Percentiles rank a stretch among this genome's conserved stretches.
phyloP scores from a whole-genome alignment of 2,113 vertebrate genomes.

The Oryzias celebensis region DNA sequence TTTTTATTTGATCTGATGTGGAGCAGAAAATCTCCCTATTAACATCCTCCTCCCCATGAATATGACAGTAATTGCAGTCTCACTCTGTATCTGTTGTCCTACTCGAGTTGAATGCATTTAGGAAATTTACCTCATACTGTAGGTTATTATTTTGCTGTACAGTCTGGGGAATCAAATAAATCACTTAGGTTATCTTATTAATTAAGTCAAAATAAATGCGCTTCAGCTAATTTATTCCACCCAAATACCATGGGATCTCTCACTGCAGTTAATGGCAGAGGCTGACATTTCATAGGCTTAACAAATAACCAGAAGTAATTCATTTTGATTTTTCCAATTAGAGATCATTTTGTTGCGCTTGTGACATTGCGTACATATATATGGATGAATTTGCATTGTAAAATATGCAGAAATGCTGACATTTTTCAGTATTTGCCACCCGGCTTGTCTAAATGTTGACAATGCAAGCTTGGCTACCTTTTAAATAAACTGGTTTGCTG shows the following conservation, averaged over 20 bases:
- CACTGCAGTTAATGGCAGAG: constrained; percentile 66
- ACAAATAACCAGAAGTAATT: constrained; percentile 70
- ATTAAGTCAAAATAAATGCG: constrained; percentile 81
- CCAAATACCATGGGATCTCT: constrained; percentile 73
- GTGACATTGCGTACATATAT: constrained; percentile 18
- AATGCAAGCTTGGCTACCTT: too few relatives aligned
- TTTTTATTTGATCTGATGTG: constrained; percentile 77
- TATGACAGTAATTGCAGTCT: constrained; percentile 79
- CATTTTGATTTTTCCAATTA: constrained; percentile 73
- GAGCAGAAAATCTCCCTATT: constrained; percentile 75
- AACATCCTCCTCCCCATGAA: constrained; percentile 68
- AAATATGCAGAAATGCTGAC: constrained; percentile 14
- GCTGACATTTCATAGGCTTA: constrained; percentile 73
- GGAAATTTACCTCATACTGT: constrained; percentile 65
- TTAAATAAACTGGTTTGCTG: neutral
- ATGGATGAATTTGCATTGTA: constrained; percentile 25
- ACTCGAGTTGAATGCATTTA: constrained; percentile 66
- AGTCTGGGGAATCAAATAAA: constrained; percentile 79
- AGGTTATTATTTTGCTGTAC: constrained; percentile 74
- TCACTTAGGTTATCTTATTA: constrained; percentile 80
- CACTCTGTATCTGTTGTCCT: constrained; percentile 72
- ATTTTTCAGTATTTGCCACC: constrained; percentile 16
- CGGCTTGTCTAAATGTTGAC: neutral
- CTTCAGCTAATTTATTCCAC: constrained; percentile 74
- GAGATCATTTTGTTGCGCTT: constrained; percentile 45